These are phyloP conservation scores for mouse (Mus musculus) DNA, from an alignment of 2,113 vertebrate genomes.

Conservation along the genomic window GRCm39 chrX:16831501-16832000, in stretches of 20 bases:
- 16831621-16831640: slow-evolving; percentile 53
- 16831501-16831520: not conserved
- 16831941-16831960: not conserved
- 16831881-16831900: not conserved
- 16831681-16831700: slow-evolving; percentile 52
- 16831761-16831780: slow-evolving; percentile 9
- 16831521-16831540: not conserved
- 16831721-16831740: slow-evolving; percentile 59
- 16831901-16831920: slow-evolving; percentile 14
- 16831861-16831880: slow-evolving; percentile 31
- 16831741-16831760: slow-evolving; percentile 59
- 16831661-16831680: slow-evolving; percentile 63
- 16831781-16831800: slow-evolving; percentile 13
- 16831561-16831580: slow-evolving; percentile 29
- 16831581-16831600: slow-evolving; percentile 57
- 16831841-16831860: not conserved
- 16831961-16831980: not conserved
- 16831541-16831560: not conserved
- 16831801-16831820: slow-evolving; percentile 1
- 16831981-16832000: not conserved
- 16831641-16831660: slow-evolving; percentile 54
- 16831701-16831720: slow-evolving; percentile 44
- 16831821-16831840: slow-evolving; percentile 46
- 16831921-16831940: not conserved
- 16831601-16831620: slow-evolving; percentile 62